Conservation (phyloP, 2,113 vertebrate species). For the Lethenteron reissneri region DNA sequence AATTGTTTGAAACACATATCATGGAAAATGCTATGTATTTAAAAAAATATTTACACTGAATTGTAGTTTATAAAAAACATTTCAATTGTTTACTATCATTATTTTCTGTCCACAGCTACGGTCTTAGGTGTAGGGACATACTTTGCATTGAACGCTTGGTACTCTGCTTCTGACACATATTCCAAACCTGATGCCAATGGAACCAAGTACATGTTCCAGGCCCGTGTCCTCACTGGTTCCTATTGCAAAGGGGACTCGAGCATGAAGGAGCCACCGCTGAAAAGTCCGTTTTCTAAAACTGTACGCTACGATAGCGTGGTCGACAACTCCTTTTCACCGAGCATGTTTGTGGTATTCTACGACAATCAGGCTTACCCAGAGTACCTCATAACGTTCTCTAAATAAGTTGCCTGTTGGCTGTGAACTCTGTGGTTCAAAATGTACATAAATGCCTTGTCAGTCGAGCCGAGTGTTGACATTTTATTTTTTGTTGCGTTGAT, state of each 20-base stretch:
- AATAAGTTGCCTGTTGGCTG: too few relatives aligned
- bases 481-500: too few relatives aligned
- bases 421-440: too few relatives aligned
- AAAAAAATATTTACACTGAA: too few relatives aligned
- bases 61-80: too few relatives aligned
- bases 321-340: conserved; percentile 14
- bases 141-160: conserved; percentile 22
- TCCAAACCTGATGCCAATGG: conserved; percentile 16
- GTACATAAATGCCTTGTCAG: too few relatives aligned
- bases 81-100: too few relatives aligned
- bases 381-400: conserved; percentile 27
- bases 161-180: conserved; percentile 15
- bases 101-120: conserved; percentile 14
- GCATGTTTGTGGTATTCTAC: conserved; percentile 28
- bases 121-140: conserved; percentile 18
- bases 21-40: too few relatives aligned
- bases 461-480: too few relatives aligned
- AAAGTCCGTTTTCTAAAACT: conserved; percentile 8
- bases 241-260: conserved; percentile 8
- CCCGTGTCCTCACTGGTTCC: conserved; percentile 21
- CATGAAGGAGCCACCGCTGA: conserved; percentile 18
- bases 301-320: conserved; percentile 25
- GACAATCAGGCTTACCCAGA: conserved; percentile 29
- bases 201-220: conserved; percentile 23
- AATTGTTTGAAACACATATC: too few relatives aligned